Base-by-base conservation (phyloP, 2,797 vertebrate species). In the Otolemur crassicaudatus region DNA sequence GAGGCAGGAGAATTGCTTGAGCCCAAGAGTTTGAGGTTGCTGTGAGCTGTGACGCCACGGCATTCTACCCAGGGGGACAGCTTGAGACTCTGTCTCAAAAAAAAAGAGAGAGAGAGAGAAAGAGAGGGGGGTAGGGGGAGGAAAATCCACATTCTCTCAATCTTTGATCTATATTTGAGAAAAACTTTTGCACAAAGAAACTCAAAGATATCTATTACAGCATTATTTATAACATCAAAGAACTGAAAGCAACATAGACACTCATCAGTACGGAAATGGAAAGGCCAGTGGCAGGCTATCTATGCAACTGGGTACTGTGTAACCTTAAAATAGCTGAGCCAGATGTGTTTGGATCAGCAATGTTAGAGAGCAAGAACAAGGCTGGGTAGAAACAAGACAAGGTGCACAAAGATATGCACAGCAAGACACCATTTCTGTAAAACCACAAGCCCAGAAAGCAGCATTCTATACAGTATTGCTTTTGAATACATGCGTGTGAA, bases 281-380 rank as follows among this genome's bases (percentile, higher is more conserved):
- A n/a, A 40, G 16, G 0, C 5, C 17, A 2, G 4, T 0, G 8
- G 40, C n/a, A 2, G 12, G 1, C 0, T 3, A 14, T 4, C 20
- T 16, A 8, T 2, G 23, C 4, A 7, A 12, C 43, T 0, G 17
- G 27, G 31, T 27, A 0, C 5, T 12, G 20, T 0, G 10, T 2
- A 46, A 19, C 58, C 23, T 9, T 75, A 8, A 20, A 61, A n/a
- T 11, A 4, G 46, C 49, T 13, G 0, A 12, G 69, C 43, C 34
- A 43, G n/a, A 60, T 58, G 73, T 67, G 40, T 23, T 53, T 60
- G 69, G 7, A 40, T 37, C 5, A 17, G 19, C 16, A 12, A 17
- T 20, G 31, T 31, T 58, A 31, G 37, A 63, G 53, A 16, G 11
- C 65, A 31, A 34, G 70, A 65, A 37, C 17, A 60, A 80, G 25